phyloP scores from a whole-genome alignment of 2,888 invertebrate genomes.

The Portevinia maculata region DNA sequence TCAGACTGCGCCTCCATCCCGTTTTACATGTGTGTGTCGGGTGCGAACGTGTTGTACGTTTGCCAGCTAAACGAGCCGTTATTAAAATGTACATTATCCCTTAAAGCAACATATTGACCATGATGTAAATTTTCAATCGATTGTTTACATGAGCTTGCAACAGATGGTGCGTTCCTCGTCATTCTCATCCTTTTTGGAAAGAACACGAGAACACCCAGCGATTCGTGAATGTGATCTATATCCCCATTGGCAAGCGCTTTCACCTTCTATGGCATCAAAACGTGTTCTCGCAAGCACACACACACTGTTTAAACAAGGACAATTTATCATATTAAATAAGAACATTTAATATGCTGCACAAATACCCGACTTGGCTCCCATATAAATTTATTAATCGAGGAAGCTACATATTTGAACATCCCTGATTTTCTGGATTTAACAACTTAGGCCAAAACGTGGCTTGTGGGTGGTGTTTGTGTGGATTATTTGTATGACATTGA shows the following conservation, averaged over 20 bases:
- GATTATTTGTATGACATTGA: background rate
- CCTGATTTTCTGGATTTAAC: slow-evolving; percentile 2
- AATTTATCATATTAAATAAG: slow-evolving; percentile 50
- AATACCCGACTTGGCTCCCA: slow-evolving; percentile 14
- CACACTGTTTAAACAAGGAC: slow-evolving; percentile 18
- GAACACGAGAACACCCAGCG: slow-evolving; percentile 1
- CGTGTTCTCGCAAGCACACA: background rate
- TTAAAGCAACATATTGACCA: slow-evolving; percentile 66
- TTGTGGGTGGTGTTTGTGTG: too few relatives aligned
- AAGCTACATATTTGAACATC: slow-evolving; percentile 34
- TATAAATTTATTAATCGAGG: slow-evolving; percentile 44
- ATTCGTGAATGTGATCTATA: background rate
- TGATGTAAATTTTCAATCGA: slow-evolving; percentile 75
- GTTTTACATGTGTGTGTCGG: background rate
- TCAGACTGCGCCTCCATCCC: slow-evolving; percentile 11
- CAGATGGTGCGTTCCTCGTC: slow-evolving; percentile 57
- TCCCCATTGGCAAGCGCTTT: background rate
- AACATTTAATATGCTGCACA: slow-evolving; percentile 43
- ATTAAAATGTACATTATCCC: slow-evolving; percentile 67
- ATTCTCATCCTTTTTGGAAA: slow-evolving; percentile 13
- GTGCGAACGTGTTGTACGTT: slow-evolving; percentile 4
- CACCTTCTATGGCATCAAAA: background rate
- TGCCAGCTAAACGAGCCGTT: slow-evolving; percentile 48
- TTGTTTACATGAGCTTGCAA: slow-evolving; percentile 74
- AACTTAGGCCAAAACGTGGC: background rate